Percentiles rank a stretch among this genome's conserved stretches.
Conservation (phyloP, 2,113 vertebrate species). For the Ellobius talpinus region DNA sequence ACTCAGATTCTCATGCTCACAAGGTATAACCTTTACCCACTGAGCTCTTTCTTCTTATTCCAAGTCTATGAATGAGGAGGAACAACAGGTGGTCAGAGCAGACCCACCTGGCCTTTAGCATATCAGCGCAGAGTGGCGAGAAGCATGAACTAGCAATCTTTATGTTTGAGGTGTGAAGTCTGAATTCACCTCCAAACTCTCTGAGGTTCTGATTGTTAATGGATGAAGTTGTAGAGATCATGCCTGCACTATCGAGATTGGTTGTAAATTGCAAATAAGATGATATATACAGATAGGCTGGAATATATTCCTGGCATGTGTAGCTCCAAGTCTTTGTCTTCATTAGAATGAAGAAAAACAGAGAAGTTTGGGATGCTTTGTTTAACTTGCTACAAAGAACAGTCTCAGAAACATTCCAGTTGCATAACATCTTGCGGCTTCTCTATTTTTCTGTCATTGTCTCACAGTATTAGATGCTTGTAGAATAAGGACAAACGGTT, state of each 20-base stretch:
- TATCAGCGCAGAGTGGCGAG: not conserved
- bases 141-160: not conserved
- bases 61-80: not conserved
- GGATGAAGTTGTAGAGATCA: not conserved
- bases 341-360: not conserved
- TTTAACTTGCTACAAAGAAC: not conserved
- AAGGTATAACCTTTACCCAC: not conserved
- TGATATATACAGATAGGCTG: not conserved
- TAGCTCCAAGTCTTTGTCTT: not conserved
- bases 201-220: not conserved
- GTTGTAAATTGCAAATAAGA: not conserved
- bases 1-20: not conserved
- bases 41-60: not conserved
- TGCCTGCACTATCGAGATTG: not conserved
- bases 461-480: not conserved
- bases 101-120: rapidly evolving
- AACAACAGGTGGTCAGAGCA: not conserved
- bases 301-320: not conserved
- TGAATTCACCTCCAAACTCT: not conserved
- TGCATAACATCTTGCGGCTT: not conserved
- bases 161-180: not conserved
- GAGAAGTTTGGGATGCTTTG: not conserved
- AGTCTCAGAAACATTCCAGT: not conserved
- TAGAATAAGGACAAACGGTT: not conserved
- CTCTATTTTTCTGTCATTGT: not conserved